phyloP scores from a whole-genome alignment of 2,888 invertebrate genomes.

The Amphipoea lucens region DNA sequence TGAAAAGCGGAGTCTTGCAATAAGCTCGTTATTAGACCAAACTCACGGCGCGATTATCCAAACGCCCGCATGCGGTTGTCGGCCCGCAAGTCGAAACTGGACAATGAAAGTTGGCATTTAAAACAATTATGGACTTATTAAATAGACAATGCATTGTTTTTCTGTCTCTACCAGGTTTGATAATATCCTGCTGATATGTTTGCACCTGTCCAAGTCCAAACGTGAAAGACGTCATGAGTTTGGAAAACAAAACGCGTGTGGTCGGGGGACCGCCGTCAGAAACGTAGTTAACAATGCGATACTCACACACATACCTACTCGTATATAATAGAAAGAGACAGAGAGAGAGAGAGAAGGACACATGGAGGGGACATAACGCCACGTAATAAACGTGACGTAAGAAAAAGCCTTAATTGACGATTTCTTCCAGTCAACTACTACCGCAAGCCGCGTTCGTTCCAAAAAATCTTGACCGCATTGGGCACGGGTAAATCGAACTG shows the following conservation, averaged over 20 bases:
- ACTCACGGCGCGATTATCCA: slow-evolving; percentile 3
- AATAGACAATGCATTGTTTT: background rate
- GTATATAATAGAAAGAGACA: background rate
- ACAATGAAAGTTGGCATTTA: background rate
- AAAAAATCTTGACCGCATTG: background rate
- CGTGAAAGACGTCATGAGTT: background rate
- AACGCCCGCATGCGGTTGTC: background rate
- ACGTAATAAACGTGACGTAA: background rate
- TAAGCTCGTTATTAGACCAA: slow-evolving; percentile 19
- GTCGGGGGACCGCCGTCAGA: too few relatives aligned
- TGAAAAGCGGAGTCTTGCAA: slow-evolving; percentile 24
- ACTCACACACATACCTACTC: background rate
- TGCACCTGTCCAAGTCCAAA: background rate
- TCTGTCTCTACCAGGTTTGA: too few relatives aligned
- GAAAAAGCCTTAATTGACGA: background rate
- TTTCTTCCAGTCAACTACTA: background rate
- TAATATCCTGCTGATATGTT: background rate
- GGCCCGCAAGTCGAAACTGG: background rate
- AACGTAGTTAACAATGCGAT: too few relatives aligned
- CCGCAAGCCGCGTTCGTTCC: background rate
- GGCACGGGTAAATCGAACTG: background rate
- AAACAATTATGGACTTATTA: background rate
- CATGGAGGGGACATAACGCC: background rate
- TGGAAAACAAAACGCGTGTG: background rate
- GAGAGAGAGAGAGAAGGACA: background rate